These are phyloP conservation scores for Zosterops borbonicus DNA, from an alignment of 2,113 vertebrate genomes.

Conservation along the genomic window DNA sequence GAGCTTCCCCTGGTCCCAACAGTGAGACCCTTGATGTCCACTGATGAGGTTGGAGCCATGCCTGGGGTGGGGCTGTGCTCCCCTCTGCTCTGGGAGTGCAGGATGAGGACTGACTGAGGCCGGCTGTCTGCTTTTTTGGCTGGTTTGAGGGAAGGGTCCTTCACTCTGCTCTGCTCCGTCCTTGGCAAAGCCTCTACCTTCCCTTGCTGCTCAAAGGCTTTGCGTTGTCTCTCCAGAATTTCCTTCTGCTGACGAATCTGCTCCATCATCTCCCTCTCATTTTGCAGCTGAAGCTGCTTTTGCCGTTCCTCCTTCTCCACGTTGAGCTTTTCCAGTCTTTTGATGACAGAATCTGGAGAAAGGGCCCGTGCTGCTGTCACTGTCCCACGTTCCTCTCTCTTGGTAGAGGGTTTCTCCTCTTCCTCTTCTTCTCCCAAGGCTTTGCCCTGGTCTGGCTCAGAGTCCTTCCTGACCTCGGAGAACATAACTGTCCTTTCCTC, in stretches of 20 bases:
- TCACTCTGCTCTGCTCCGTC: constrained; percentile 75
- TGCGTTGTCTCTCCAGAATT: constrained; percentile 85
- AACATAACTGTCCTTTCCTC: neutral
- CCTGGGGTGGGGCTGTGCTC: constrained; percentile 33
- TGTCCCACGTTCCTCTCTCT: constrained; percentile 14
- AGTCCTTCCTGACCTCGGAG: neutral
- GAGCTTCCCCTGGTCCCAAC: constrained; percentile 61
- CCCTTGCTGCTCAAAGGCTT: constrained; percentile 78
- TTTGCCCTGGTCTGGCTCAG: neutral
- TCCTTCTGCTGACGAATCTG: constrained; percentile 93
- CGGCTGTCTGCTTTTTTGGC: constrained; percentile 48
- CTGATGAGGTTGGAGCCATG: neutral
- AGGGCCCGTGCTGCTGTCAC: neutral
- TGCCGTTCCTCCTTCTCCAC: constrained; percentile 88
- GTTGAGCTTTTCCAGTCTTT: constrained; percentile 87
- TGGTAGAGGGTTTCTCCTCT: constrained; percentile 14
- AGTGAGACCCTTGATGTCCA: constrained; percentile 57
- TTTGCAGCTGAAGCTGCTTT: constrained; percentile 86
- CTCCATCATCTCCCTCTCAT: constrained; percentile 95
- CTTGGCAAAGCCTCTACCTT: constrained; percentile 75
- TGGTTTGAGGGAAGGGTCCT: constrained; percentile 29
- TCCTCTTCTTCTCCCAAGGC: neutral
- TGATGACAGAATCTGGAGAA: constrained; percentile 76
- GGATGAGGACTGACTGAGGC: constrained; percentile 57
- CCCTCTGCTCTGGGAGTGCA: constrained; percentile 64